phyloP scores from a whole-genome alignment of 2,888 invertebrate species.

The Hemaris fuciformis region DNA sequence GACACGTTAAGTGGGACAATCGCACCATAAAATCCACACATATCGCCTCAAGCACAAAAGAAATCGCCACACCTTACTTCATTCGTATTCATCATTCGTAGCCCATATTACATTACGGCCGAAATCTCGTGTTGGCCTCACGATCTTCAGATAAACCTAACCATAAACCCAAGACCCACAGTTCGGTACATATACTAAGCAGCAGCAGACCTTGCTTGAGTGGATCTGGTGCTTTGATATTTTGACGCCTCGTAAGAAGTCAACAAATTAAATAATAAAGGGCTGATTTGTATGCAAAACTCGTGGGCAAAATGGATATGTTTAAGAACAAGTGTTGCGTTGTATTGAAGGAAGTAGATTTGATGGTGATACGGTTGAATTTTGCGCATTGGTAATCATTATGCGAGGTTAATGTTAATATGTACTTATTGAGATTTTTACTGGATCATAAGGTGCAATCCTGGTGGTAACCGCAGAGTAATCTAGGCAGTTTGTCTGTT shows the following conservation, averaged over 20 bases:
- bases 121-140: slow-evolving; percentile 67
- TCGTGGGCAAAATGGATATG: slow-evolving; percentile 49
- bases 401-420: too few relatives aligned
- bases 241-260: slow-evolving; percentile 67
- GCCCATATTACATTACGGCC: slow-evolving; percentile 70
- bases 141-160: slow-evolving; percentile 54
- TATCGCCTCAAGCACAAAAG: slow-evolving; percentile 47
- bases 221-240: slow-evolving; percentile 52
- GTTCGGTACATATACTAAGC: slow-evolving; percentile 20
- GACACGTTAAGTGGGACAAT: slow-evolving; percentile 26
- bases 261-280: slow-evolving; percentile 72
- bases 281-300: slow-evolving; percentile 62
- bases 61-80: slow-evolving; percentile 60
- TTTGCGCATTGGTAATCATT: not conserved
- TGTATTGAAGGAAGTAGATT: slow-evolving; percentile 35
- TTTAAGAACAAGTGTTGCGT: slow-evolving; percentile 39
- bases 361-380: not conserved
- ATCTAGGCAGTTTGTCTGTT: too few relatives aligned
- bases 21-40: slow-evolving; percentile 31
- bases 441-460: too few relatives aligned
- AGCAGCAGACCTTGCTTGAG: slow-evolving; percentile 26
- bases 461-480: too few relatives aligned
- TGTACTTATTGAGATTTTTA: too few relatives aligned
- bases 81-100: slow-evolving; percentile 70
- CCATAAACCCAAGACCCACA: slow-evolving; percentile 43